These are phyloP conservation scores for Ptilonorhynchus violaceus DNA, from an alignment of 2,113 vertebrate genomes.

Conservation along the genomic window DNA sequence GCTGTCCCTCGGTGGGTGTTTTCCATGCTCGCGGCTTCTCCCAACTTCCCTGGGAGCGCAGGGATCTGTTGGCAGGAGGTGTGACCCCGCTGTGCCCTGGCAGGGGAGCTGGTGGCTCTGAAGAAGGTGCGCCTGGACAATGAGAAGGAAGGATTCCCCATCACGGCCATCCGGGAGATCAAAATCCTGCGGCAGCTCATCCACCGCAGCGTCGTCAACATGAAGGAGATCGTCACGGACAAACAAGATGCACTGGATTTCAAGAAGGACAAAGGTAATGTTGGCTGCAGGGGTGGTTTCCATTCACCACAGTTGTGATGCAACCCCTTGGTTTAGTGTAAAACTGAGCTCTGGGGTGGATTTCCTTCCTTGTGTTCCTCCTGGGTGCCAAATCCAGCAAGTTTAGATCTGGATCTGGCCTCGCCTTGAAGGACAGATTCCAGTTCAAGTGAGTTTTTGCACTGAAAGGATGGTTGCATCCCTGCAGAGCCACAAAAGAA, in stretches of 20 bases:
- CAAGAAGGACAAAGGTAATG: slow-evolving; percentile 96
- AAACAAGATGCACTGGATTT: slow-evolving; percentile 98
- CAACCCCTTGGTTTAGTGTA: background rate
- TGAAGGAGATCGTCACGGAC: slow-evolving; percentile 99
- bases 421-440: background rate
- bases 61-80: background rate
- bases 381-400: rapidly evolving
- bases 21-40: rapidly evolving
- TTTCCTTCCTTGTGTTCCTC: background rate
- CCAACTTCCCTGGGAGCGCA: rapidly evolving
- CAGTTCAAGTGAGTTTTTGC: background rate
- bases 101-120: slow-evolving; percentile 93
- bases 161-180: slow-evolving; percentile 97
- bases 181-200: slow-evolving; percentile 96
- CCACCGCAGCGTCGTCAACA: slow-evolving; percentile 96
- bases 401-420: background rate
- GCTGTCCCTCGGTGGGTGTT: background rate
- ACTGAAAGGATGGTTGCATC: background rate
- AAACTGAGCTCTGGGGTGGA: rapidly evolving
- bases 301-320: background rate
- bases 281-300: background rate
- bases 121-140: slow-evolving; percentile 98
- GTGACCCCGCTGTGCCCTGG: background rate
- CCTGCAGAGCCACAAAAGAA: background rate
- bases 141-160: slow-evolving; percentile 97